Evolutionary conservation across 35 echinoderm and acorn worm species (phyloP), one percentile per base, ranked within the genome.

Genomic region (Hemicentrotus pulcherrimus): DNA sequence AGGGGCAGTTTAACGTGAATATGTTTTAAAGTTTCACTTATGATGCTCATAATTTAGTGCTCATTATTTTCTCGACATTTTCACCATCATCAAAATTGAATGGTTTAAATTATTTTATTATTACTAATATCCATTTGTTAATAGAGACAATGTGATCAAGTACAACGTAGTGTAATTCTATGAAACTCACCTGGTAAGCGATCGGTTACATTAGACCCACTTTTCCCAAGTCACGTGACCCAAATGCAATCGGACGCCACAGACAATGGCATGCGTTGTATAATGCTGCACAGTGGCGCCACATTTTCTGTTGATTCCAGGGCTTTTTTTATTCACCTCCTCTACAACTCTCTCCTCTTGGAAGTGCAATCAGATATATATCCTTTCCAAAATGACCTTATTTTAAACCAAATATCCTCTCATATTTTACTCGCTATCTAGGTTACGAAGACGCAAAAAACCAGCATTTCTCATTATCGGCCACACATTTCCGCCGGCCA

Each of bases 381-480:
- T 78, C 19, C 19, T 78, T 28, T 18, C 65, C 22, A 78, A 11
- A 78, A 22, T 78, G 65, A 78, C 65, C 65, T 15, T 78, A 78
- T 78, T 78, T 78, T n/a, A 6, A 78, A 78, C 65, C 65, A 78
- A 7, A 78, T 28, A n/a, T 78, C 65, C 65, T n/a, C 28, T 8
- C 19, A 78, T 18, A 70, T 28, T 24, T 28, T n/a, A 28, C 65
- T 78, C 65, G 19, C 19, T 78, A 90, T 45, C 88, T 90, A 47
- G 88, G 88, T 90, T 93, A 93, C 91, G 91, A 11, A 46, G 91
- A 46, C 48, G 41, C 46, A 58, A 2, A 58, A 93, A 93, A 93
- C 45, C 45, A 93, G 31, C 91, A 50, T 93, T 93, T 93, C 48
- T 93, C 48, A 50, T 58, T 31, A 93, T 93, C 48, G 46, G 48